Conservation (phyloP, 2,797 vertebrate species). For the Lepilemur ruficaudatus region DNA sequence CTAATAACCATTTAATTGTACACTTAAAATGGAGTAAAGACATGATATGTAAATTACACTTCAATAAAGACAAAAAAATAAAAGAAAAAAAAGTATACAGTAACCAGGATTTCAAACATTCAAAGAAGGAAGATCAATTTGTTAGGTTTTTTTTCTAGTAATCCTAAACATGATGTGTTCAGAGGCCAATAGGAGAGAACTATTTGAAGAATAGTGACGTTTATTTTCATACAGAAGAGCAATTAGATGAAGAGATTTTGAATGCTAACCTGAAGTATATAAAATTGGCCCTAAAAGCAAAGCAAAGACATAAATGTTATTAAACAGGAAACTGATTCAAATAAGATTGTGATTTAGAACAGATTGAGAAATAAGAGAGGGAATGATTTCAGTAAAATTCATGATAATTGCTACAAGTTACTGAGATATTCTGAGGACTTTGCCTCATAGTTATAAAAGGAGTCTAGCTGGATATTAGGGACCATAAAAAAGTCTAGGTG, state of each 20-base stretch:
- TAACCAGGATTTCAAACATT: not conserved
- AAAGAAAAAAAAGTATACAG: too few species aligned
- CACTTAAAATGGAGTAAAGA: too few species aligned
- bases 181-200: not conserved
- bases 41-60: too few species aligned
- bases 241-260: not conserved
- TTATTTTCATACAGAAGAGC: not conserved
- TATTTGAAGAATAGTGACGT: not conserved
- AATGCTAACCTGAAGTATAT: not conserved
- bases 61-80: too few species aligned
- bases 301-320: not conserved
- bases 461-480: not conserved
- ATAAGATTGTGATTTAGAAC: not conserved
- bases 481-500: not conserved
- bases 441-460: not conserved
- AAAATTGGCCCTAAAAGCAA: not conserved
- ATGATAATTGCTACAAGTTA: not conserved
- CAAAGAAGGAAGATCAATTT: not conserved
- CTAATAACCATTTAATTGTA: too few species aligned
- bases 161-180: not conserved
- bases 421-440: not conserved
- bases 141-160: not conserved
- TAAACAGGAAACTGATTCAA: not conserved
- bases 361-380: not conserved
- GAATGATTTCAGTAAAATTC: not conserved